phyloP scores from a whole-genome alignment of 2,113 vertebrate genomes.

The Globicephala melas region DNA sequence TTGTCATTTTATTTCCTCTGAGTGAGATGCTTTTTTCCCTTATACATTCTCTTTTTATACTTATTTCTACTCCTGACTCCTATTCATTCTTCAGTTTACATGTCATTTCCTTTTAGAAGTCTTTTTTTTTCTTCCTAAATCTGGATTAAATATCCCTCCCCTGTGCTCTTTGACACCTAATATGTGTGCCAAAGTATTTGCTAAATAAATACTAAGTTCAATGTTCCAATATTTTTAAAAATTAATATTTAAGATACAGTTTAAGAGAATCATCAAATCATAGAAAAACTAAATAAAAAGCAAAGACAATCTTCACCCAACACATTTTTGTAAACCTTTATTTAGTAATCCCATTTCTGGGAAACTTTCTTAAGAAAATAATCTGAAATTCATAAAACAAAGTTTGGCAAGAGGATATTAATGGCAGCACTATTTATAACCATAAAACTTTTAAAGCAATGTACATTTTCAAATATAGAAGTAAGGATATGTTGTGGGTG shows the following conservation, averaged over 20 bases:
- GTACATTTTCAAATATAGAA: slow-evolving; percentile 17
- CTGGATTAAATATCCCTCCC: background rate
- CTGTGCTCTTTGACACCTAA: background rate
- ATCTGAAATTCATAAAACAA: slow-evolving; percentile 1
- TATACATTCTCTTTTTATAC: background rate
- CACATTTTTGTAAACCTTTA: background rate
- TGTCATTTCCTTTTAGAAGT: background rate
- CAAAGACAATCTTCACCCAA: background rate
- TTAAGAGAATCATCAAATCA: background rate
- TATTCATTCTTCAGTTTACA: background rate
- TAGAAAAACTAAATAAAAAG: background rate
- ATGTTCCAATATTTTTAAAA: background rate
- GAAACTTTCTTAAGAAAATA: background rate
- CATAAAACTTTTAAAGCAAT: background rate
- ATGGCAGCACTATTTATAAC: background rate
- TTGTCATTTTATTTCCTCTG: background rate
- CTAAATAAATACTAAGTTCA: background rate
- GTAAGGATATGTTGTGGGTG: background rate
- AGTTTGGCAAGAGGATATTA: background rate
- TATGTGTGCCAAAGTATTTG: background rate
- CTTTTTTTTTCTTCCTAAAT: background rate
- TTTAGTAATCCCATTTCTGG: background rate
- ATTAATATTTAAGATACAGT: background rate
- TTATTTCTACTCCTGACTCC: background rate
- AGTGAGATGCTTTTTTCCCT: background rate